Percentiles rank a stretch among this genome's conserved stretches.
phyloP scores from a whole-genome alignment of 2,888 invertebrate species.

The Watsonalla cultraria region DNA sequence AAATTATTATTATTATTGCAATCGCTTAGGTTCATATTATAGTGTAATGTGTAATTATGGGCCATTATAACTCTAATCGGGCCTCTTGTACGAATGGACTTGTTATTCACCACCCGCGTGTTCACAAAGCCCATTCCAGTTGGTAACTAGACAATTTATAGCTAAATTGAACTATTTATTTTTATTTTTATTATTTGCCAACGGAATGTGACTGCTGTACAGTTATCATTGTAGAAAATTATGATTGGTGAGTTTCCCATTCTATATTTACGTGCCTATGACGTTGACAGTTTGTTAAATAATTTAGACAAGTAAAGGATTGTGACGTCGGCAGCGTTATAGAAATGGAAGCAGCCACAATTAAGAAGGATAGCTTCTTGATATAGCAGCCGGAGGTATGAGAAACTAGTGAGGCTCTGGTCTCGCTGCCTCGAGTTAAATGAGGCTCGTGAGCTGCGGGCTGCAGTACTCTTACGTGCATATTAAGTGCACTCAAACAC shows the following conservation, averaged over 20 bases:
- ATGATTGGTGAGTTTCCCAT: constrained; percentile 45
- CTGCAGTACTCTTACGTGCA: constrained; percentile 31
- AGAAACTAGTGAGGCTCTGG: neutral
- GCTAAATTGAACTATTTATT: constrained; percentile 74
- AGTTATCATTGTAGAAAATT: constrained; percentile 67
- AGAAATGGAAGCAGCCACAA: constrained; percentile 31
- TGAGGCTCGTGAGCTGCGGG: neutral
- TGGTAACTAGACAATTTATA: constrained; percentile 76
- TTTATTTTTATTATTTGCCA: constrained; percentile 72
- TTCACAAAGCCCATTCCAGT: constrained; percentile 74
- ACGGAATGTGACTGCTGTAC: constrained; percentile 77
- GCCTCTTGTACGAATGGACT: constrained; percentile 67
- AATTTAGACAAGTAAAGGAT: constrained; percentile 12
- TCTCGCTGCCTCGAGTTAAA: neutral
- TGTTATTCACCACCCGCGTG: constrained; percentile 77
- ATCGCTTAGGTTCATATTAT: constrained; percentile 56
- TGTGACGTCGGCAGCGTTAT: constrained; percentile 19
- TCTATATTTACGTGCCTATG: constrained; percentile 14
- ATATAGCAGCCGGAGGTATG: constrained; percentile 10
- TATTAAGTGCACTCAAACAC: constrained; percentile 50
- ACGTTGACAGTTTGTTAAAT: constrained; percentile 11
- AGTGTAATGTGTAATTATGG: constrained; percentile 52
- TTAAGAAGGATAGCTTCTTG: constrained; percentile 49
- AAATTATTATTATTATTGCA: constrained; percentile 67
- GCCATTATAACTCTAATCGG: constrained; percentile 48